Evolutionary conservation across 1,140 invertebrate species (phyloP), one percentile per base, ranked within the genome.

Genomic region (Sitodiplosis mosellana): DNA sequence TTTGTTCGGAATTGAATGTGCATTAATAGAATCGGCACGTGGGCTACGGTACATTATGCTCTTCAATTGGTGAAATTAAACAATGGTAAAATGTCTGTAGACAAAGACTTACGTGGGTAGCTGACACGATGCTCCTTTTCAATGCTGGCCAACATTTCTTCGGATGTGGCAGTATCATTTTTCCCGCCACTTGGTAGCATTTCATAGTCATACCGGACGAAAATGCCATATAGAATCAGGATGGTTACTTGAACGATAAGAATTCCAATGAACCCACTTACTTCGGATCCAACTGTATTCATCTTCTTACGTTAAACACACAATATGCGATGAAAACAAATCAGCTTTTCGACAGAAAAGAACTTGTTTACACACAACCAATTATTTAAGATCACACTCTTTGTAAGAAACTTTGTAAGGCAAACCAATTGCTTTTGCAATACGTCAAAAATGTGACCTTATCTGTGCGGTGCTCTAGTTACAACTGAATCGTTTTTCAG

Each of bases 181-280:
- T 55, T 52, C n/a, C 34, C 34, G 37, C 3, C 14, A 46, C 48
- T 47, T 19, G 60, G 59, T 34, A 56, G 27, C n/a, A 54, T 54
- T 49, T 56, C 54, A 52, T 63, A 56, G 48, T 59, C 55, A 52
- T 65, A 65, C 54, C 59, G 60, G 56, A 63, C 63, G 56, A 61
- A 65, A 52, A 63, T 46, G 58, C 59, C 63, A 54, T 57, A 65
- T 46, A 64, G 53, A 22, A 58, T 52, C 48, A 65, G 52, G 47
- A 65, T 59, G 52, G 61, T 55, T 53, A 65, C 60, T 64, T 65
- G 63, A 56, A 65, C 57, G 59, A 56, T 57, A 52, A 64, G 54
- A 50, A 64, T 58, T 54, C 50, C 53, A 48, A 62, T 48, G 49
- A 58, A 64, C 48, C 62, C 62, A 52, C 60, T 59, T 49, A 60